Base-by-base conservation (phyloP, 2,113 vertebrate species). In the Spilogale gracilis region DNA sequence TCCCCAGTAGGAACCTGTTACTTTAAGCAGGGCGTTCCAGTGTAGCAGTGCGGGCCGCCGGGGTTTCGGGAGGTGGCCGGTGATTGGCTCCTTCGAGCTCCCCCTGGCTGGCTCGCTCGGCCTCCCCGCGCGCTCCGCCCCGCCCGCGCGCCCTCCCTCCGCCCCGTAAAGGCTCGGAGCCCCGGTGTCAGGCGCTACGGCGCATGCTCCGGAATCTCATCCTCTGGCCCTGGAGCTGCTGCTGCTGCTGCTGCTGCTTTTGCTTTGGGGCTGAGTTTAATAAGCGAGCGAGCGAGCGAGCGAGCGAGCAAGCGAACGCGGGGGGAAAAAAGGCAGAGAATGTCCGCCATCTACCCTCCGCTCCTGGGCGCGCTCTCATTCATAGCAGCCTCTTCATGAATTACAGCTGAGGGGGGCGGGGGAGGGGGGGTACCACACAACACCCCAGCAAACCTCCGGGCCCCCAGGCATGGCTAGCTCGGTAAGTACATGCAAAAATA, bases 401-500 rank as follows among this genome's bases (percentile, higher is more conserved):
- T 98, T 99, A 99, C 98, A 98, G 98, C 98, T 95, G 97, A 98
- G 93, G 92, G 98, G 98, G 97, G 92, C 98, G 91, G 98, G 98
- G 96, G 96, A 96, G 96, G 98, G 98, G 97, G 97, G 97, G 95
- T 94, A 98, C 97, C 56, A 98, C 91, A 96, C 97, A 98, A 94
- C 94, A 97, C 98, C 97, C 97, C 98, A 71, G 98, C 97, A 95
- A 95, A 97, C 96, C 97, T 98, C 98, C 98, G 98, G 98, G 99
- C 99, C 99, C 99, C 98, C 98, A 98, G 99, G 99, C 98, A 99
- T 99, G 99, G 99, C 99, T 99, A 99, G 98, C 98, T 99, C 99
- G 99, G 99, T 99, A 98, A 99, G 99, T 99, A 98, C 96, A 79
- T 91, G 96, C 97, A 95, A 96, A 94, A 91, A 97, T 63, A 90